phyloP scores from a whole-genome alignment of 2,888 invertebrate genomes.

The Caenorhabditis sp. region DNA sequence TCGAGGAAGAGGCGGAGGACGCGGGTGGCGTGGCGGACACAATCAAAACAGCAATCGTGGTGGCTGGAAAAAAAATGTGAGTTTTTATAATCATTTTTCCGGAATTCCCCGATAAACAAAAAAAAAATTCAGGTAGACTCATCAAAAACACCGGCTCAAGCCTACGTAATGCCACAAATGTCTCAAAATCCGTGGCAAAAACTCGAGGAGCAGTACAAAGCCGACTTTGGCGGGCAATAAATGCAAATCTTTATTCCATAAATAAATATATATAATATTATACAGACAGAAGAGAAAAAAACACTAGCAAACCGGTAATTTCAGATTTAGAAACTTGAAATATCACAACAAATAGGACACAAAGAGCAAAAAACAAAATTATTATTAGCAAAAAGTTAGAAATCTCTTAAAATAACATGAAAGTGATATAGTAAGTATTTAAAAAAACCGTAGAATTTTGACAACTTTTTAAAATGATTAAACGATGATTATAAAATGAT shows the following conservation, averaged over 20 bases:
- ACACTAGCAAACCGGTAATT: not conserved
- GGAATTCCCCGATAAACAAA: not conserved
- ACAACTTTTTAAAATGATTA: not conserved
- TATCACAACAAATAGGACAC: not conserved
- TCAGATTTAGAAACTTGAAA: not conserved
- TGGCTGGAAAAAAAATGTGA: not conserved
- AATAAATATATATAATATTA: not conserved
- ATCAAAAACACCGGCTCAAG: slow-evolving; percentile 11
- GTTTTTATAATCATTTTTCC: not conserved
- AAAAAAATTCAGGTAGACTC: not conserved
- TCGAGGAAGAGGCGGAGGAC: slow-evolving; percentile 8
- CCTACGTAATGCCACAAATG: slow-evolving; percentile 29
- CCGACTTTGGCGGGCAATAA: slow-evolving; percentile 5
- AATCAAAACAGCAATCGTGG: slow-evolving; percentile 5
- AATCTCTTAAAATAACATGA: not conserved
- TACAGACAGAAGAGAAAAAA: not conserved
- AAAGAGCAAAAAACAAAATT: not conserved
- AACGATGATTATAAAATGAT: not conserved
- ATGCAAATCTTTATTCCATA: not conserved
- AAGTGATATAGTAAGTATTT: not conserved
- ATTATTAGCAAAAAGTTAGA: not conserved
- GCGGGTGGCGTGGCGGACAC: slow-evolving; percentile 1
- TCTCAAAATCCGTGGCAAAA: slow-evolving; percentile 26
- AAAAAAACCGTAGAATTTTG: not conserved
- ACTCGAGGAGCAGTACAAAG: slow-evolving; percentile 17